phyloP scores from a whole-genome alignment of 2,797 vertebrate species.

The Salarias fasciatus region DNA sequence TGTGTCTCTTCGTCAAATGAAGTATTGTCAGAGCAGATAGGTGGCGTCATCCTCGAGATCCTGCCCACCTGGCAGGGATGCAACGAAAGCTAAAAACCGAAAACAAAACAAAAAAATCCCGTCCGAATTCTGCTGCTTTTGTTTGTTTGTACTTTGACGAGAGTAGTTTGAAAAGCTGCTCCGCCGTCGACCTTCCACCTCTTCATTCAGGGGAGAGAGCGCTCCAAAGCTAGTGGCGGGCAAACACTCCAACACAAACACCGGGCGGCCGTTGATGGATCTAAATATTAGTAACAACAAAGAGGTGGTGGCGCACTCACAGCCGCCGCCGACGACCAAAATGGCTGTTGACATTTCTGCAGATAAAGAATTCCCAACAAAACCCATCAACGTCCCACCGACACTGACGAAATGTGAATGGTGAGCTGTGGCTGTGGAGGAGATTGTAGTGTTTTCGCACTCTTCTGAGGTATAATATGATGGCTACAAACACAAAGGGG shows the following conservation, averaged over 20 bases:
- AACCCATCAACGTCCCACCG: slow-evolving; percentile 34
- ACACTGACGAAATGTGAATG: slow-evolving; percentile 19
- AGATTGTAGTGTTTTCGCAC: slow-evolving; percentile 18
- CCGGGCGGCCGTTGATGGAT: slow-evolving; percentile 40
- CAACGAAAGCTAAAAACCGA: too few species aligned
- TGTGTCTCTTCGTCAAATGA: slow-evolving; percentile 7
- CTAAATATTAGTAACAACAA: slow-evolving; percentile 39
- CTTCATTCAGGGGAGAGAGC: slow-evolving; percentile 36
- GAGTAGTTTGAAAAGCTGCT: slow-evolving; percentile 38
- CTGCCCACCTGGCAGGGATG: too few species aligned
- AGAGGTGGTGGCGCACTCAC: slow-evolving; percentile 15
- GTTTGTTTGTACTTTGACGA: slow-evolving; percentile 39
- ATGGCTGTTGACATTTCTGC: slow-evolving; percentile 66
- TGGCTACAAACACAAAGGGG: too few species aligned
- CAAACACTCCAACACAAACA: slow-evolving; percentile 36
- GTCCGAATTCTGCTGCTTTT: not conserved
- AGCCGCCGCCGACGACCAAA: slow-evolving; percentile 12
- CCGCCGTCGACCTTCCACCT: slow-evolving; percentile 16
- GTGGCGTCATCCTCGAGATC: not conserved
- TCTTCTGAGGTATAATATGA: too few species aligned
- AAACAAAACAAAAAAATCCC: not conserved
- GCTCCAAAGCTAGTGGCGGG: slow-evolving; percentile 27
- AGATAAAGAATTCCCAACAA: slow-evolving; percentile 51
- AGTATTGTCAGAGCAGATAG: not conserved
- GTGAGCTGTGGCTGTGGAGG: slow-evolving; percentile 28